Conservation (phyloP, 2,113 vertebrate species). For the Nothocercus julius region DNA sequence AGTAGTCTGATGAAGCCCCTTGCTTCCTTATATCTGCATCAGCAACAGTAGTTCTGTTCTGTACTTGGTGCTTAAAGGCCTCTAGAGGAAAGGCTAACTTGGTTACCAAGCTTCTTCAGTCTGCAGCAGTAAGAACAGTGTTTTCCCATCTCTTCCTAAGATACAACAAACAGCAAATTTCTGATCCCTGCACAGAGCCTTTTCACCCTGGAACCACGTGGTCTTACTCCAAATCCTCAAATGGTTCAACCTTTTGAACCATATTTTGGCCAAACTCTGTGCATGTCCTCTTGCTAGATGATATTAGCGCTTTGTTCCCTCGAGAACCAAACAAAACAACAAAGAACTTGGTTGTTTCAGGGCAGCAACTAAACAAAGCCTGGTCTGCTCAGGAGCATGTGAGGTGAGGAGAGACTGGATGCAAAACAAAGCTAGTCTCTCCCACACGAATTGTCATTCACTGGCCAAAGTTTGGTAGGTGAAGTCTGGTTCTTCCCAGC, state of each 20-base stretch:
- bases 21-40: not conserved
- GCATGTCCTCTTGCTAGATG: not conserved
- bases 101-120: not conserved
- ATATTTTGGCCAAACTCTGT: not conserved
- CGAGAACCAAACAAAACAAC: not conserved
- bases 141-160: not conserved
- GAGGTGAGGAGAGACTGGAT: not conserved
- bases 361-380: not conserved
- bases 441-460: not conserved
- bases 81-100: slow-evolving; percentile 8
- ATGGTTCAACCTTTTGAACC: not conserved
- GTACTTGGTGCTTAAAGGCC: not conserved
- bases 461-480: not conserved
- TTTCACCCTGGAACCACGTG: not conserved
- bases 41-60: not conserved
- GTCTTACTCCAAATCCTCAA: not conserved
- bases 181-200: not conserved
- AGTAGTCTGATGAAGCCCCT: not conserved
- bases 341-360: not conserved
- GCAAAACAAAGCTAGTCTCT: not conserved
- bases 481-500: not conserved
- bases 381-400: not conserved
- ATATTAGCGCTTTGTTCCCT: not conserved
- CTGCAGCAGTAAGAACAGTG: not conserved
- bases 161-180: not conserved